Evolutionary conservation across 2,797 vertebrate genomes (phyloP).

Genomic region (Trichosurus vulpecula): DNA sequence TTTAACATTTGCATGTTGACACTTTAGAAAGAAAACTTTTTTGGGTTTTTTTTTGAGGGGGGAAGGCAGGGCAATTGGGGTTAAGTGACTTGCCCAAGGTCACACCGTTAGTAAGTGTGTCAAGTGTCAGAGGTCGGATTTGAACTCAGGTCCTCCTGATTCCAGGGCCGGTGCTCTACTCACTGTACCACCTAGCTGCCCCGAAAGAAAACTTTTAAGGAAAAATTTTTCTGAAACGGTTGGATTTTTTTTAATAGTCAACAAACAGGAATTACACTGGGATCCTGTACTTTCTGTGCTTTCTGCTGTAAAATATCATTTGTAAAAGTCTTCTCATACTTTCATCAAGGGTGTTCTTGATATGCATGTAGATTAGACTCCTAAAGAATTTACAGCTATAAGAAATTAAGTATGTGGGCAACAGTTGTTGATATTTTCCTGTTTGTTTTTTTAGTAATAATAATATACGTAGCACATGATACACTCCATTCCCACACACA

Average conservation of each 20-base stretch:
- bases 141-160: no score
- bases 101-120: no score
- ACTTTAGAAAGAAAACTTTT: not conserved
- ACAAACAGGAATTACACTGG: not conserved
- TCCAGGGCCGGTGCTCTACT: no score
- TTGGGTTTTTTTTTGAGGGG: no score
- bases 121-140: no score
- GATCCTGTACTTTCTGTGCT: not conserved
- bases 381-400: not conserved
- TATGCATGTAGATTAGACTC: not conserved
- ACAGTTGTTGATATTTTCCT: not conserved
- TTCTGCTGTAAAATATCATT: not conserved
- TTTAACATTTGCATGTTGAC: not conserved
- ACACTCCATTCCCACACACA: not conserved
- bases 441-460: not conserved
- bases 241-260: not conserved
- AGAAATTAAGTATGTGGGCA: not conserved
- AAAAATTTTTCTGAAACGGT: not conserved
- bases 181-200: no score
- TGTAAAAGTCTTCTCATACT: not conserved
- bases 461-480: not conserved
- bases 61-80: no score
- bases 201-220: not conserved
- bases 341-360: not conserved
- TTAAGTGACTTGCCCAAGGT: no score